Evolutionary conservation across 2,797 vertebrate species (phyloP).

Genomic region (Hydrophis major): DNA sequence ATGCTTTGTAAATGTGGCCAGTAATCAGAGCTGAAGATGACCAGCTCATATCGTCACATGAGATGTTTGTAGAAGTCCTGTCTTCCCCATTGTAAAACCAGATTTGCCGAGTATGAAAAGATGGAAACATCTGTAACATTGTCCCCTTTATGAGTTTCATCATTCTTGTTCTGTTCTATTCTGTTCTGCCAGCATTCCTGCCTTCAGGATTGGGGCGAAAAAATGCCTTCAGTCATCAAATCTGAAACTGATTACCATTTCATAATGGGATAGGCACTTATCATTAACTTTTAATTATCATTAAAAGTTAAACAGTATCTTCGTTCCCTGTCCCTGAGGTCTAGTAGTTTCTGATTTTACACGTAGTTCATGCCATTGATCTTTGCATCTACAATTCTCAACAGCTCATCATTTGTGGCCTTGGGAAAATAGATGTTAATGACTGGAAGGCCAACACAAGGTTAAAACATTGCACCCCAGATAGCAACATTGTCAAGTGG

Average conservation of each 20-base stretch:
- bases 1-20: neutral
- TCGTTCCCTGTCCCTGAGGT: neutral
- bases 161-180: neutral
- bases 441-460: constrained; percentile 98
- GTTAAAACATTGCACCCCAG: constrained; percentile 94
- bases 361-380: neutral
- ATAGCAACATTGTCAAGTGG: constrained; percentile 96
- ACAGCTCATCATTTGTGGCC: constrained; percentile 94
- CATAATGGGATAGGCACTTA: neutral
- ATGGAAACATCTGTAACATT: neutral
- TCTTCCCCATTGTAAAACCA: neutral
- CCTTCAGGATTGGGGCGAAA: too few species aligned
- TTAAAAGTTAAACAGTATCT: accelerated
- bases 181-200: neutral
- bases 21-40: neutral
- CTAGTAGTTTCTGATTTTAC: neutral
- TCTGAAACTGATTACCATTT: neutral
- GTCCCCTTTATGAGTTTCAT: neutral
- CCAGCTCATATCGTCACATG: neutral
- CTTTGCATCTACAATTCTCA: constrained; percentile 11
- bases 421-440: constrained; percentile 95
- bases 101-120: neutral
- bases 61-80: neutral
- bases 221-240: neutral
- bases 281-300: neutral